A percentile compares a stretch with the other conserved stretches of the same genome.
These are phyloP conservation scores for Elgaria multicarinata DNA, from an alignment of 2,113 vertebrate genomes.

Conservation along the genomic window DNA sequence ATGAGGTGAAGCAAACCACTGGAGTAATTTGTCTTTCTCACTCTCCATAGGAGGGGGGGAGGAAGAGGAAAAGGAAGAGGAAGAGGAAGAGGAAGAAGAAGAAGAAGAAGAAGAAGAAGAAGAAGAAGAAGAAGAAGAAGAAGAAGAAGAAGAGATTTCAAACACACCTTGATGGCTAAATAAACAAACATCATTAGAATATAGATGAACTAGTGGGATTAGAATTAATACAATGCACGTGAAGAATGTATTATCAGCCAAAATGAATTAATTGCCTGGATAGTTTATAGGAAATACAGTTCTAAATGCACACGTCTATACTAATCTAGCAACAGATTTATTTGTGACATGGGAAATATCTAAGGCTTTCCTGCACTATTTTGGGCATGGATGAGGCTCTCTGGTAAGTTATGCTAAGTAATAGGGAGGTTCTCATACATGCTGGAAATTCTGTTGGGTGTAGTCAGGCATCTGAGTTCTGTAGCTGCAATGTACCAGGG, in stretches of 20 bases:
- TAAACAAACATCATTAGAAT: slow-evolving; percentile 56
- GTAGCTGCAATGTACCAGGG: neutral
- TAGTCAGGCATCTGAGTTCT: neutral
- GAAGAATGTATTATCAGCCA: slow-evolving; percentile 47
- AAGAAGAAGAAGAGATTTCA: slow-evolving; percentile 5
- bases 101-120: slow-evolving; percentile 19
- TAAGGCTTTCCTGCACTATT: neutral
- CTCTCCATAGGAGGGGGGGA: neutral
- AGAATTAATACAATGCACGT: slow-evolving; percentile 65
- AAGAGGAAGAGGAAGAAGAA: neutral
- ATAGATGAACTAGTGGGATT: slow-evolving; percentile 33
- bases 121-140: slow-evolving; percentile 13
- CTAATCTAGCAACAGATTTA: neutral
- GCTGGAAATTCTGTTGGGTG: neutral
- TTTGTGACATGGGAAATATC: neutral
- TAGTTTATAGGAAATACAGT: slow-evolving; percentile 38
- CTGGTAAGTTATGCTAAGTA: neutral
- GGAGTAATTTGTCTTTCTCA: slow-evolving; percentile 48
- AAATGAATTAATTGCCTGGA: slow-evolving; percentile 63
- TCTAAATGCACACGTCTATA: slow-evolving; percentile 23
- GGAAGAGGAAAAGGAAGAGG: too few species aligned
- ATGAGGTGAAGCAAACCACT: slow-evolving; percentile 51
- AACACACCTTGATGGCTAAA: slow-evolving; percentile 35
- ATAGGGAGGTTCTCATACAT: neutral
- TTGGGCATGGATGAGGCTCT: neutral